phyloP scores from a whole-genome alignment of 1,140 invertebrate genomes.

The Helicoverpa armigera region DNA sequence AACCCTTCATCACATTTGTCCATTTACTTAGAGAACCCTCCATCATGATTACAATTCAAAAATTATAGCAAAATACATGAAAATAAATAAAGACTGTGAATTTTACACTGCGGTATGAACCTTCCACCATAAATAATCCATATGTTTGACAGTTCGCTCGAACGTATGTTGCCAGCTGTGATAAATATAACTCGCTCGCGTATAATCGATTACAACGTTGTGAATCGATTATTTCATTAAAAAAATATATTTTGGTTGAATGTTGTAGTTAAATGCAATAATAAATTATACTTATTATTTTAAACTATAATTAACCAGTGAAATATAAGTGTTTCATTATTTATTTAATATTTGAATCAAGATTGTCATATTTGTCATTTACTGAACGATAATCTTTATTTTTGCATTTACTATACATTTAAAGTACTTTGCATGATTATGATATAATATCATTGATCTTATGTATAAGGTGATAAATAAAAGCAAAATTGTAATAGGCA shows the following conservation, averaged over 20 bases:
- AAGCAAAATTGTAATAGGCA: conserved; percentile 62
- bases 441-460: no score
- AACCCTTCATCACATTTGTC: conserved; percentile 99
- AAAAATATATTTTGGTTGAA: no score
- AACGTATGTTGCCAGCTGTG: conserved; percentile 57
- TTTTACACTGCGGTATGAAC: conserved; percentile 73
- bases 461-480: conserved; percentile 53
- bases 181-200: conserved; percentile 44
- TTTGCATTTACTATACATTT: no score
- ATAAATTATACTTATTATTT: no score
- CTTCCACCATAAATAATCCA: conserved; percentile 79
- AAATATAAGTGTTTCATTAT: no score
- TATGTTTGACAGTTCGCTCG: conserved; percentile 75
- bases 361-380: no score
- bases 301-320: no score
- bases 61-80: conserved; percentile 72
- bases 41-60: conserved; percentile 88
- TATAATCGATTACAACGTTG: neutral
- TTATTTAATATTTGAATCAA: no score
- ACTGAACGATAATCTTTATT: no score
- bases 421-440: no score
- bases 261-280: no score
- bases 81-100: conserved; percentile 76
- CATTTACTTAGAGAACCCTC: conserved; percentile 99
- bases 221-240: neutral